Base-by-base conservation (phyloP, 1,140 invertebrate genomes). In the Drosophila triauraria region DNA sequence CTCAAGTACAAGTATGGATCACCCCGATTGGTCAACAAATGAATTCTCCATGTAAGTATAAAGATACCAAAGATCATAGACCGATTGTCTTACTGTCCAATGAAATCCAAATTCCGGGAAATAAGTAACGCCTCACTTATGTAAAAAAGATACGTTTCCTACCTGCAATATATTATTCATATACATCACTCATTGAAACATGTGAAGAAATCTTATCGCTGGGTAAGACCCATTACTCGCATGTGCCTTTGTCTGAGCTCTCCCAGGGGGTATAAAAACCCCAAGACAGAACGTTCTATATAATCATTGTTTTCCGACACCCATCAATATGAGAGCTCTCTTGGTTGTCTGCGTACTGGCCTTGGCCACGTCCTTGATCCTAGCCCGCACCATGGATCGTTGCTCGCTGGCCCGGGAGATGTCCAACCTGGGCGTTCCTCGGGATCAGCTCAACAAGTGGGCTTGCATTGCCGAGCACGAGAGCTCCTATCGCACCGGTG, bases 341-440 rank as follows among this genome's bases (percentile, higher is more conserved):
- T 63, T 90, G 4, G 54, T 74, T 8, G 2, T 60, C 20, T 72
- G 53, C 46, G 25, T 76, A 10, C 56, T 82, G 65, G 82, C 68
- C 42, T 43, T 86, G 62, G 78, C 65, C 23, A 60, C 69, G 6
- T 48, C 77, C 1, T 64, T 58, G 8, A 62, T 69, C 10, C 44
- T 79, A 13, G 86, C 77, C 35, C 80, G 72, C 50, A 92, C 71
- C 42, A 81, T 93, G 71, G 77, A 78, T 27, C 80, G 90, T 20
- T 93, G 93, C 69, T 79, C 82, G 25, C 38, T 93, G 75, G 92
- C 88, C 7, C 58, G 43, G 4, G 92, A 92, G 68, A 78, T 93
- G 87, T 67, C 58, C 60, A 17, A 32, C 1, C 48, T 78, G 63
- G 86, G 86, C 2, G 70, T 91, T 17, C 78, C 88, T 0, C 68